Percentiles rank a stretch among this genome's conserved stretches.
Evolutionary conservation across 2,888 invertebrate genomes (phyloP).

Genomic region (Archips crataeganus): DNA sequence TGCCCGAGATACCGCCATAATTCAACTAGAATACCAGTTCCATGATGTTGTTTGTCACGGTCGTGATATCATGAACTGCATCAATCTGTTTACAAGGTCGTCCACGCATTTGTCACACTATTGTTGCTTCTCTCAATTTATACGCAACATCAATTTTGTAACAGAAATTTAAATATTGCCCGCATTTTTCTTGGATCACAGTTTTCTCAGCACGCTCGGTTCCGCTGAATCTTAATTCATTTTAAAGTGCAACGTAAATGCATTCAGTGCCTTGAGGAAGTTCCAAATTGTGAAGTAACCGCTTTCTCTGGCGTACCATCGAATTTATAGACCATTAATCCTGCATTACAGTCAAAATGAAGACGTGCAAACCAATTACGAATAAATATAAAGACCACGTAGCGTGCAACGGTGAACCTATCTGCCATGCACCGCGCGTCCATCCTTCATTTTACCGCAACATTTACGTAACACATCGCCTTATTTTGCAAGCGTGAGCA

Average conservation of each 20-base stretch:
- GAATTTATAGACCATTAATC: constrained; percentile 25
- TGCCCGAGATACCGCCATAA: constrained; percentile 34
- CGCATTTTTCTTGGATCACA: background rate
- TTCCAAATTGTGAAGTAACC: constrained; percentile 7
- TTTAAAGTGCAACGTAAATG: constrained; percentile 6
- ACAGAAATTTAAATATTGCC: constrained; percentile 14
- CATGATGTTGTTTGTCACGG: constrained; percentile 29
- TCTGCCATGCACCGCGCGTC: constrained; percentile 57
- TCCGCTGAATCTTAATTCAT: constrained; percentile 1
- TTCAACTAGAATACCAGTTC: constrained; percentile 35
- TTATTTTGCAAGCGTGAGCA: constrained; percentile 52
- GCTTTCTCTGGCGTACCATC: constrained; percentile 15
- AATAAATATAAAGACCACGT: constrained; percentile 39
- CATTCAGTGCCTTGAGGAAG: background rate
- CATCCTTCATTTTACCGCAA: constrained; percentile 57
- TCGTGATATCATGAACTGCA: constrained; percentile 30
- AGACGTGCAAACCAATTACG: constrained; percentile 31
- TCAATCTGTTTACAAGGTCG: constrained; percentile 35
- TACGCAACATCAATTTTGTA: constrained; percentile 14
- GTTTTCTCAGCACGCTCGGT: background rate
- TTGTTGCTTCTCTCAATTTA: constrained; percentile 26
- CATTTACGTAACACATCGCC: constrained; percentile 56
- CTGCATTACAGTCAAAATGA: constrained; percentile 14
- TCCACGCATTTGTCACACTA: constrained; percentile 26
- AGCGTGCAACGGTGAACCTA: constrained; percentile 19